Evolutionary conservation across 2,797 vertebrate species (phyloP), one percentile per base, ranked within the genome.

Genomic region (Phyllotis vaccarum): DNA sequence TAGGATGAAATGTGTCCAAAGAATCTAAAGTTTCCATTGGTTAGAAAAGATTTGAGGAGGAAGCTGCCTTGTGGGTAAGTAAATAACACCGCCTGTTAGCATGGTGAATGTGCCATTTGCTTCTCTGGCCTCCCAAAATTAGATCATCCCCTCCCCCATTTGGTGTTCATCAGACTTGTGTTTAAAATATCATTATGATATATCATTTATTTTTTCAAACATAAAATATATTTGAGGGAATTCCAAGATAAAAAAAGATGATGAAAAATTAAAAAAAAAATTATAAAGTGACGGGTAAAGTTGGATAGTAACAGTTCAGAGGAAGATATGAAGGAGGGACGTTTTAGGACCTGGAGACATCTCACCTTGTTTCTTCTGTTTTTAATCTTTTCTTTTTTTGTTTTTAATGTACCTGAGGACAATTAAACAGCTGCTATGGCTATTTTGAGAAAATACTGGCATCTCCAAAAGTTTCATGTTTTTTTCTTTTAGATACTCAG

Each of bases 401-500:
- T 54, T 54, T 68, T 87, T 85, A 88, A 83, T 31, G 29, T 95
- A 95, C 93, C 96, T 87, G 37, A 66, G 94, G 76, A 89, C 24
- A 34, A 14, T 72, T 49, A 80, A 82, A 43, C 60, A 91, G 72
- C 89, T 79, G 56, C 83, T 79, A 6, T 76, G 81, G 40, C 49
- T 93, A 90, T 95, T 96, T 74, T 95, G 89, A 94, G 96, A 94
- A 95, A 90, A 94, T 68, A 66, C 13, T 74, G 87, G 82, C 56
- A 74, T 81, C 66, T 64, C 37, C 76, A 81, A 76, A 70, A 90
- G 17, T 54, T 43, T 68, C 12, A 34, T n/a, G 68, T 49, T 46
- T 83, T 62, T 60, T 46, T 74, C 52, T 31, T 6, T 2, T 13
- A 62, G 54, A 81, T 31, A 58, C 78, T 90, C 91, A 52, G 91